phyloP scores from a whole-genome alignment of 2,888 invertebrate genomes.

The Crepidodera aurea region DNA sequence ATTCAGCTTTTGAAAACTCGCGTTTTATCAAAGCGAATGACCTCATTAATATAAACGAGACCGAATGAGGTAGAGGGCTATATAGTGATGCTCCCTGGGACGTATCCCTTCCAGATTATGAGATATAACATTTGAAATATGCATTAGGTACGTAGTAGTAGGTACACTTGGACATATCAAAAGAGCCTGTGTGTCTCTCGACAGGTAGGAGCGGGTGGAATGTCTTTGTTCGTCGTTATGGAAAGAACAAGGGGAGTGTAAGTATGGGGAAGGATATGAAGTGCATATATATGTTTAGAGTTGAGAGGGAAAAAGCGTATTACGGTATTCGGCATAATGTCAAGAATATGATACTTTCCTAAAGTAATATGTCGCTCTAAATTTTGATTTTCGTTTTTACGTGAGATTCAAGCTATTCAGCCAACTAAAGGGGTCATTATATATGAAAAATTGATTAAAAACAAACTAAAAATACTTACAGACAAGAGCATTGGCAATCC shows the following conservation, averaged over 20 bases:
- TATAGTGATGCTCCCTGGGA: conserved; percentile 46
- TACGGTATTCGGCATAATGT: background rate
- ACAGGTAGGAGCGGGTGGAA: conserved; percentile 26
- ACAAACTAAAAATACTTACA: too few relatives aligned
- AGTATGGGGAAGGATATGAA: conserved; percentile 7
- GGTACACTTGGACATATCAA: conserved; percentile 37
- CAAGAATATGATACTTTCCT: background rate
- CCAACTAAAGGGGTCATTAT: too few relatives aligned
- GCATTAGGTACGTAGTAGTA: conserved; percentile 39
- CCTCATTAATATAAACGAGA: conserved; percentile 54
- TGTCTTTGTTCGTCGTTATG: conserved; percentile 13
- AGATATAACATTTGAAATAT: conserved; percentile 53
- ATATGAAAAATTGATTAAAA: too few relatives aligned
- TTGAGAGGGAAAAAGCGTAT: conserved; percentile 8
- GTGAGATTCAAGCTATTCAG: too few relatives aligned
- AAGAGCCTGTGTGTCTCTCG: conserved; percentile 13
- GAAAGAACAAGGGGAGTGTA: conserved; percentile 7
- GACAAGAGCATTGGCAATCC: too few relatives aligned
- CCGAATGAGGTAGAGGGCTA: conserved; percentile 44
- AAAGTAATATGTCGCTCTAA: conserved; percentile 3
- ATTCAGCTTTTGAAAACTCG: conserved; percentile 37
- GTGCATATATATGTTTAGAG: conserved; percentile 10
- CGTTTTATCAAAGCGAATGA: conserved; percentile 49
- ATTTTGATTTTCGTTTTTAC: conserved; percentile 6
- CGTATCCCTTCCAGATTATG: conserved; percentile 48